Evolutionary conservation across 2,113 vertebrate species (phyloP), one percentile per base, ranked within the genome.

Genomic region (Aythya baeri): DNA sequence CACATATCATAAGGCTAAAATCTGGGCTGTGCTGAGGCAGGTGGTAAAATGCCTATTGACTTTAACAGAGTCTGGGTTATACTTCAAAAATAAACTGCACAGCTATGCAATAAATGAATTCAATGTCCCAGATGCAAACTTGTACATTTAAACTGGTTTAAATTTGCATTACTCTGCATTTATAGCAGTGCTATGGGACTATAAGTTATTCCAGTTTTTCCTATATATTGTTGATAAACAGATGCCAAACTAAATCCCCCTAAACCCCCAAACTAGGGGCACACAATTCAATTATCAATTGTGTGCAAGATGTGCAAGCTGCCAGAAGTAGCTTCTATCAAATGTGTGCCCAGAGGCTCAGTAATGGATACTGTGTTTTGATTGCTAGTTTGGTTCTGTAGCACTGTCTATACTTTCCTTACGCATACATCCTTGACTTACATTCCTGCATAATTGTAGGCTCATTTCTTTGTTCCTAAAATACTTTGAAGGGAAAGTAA

Each of bases 201-300:
- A 0, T 49, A 61, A 83, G 94, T 90, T 81, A 78, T 77, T 80
- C 49, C 38, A 44, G 63, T 44, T 57, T 83, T 90, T 88, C 72
- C 68, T 74, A 71, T 20, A 8, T 61, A 50, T 83, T 94, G 46
- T 41, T 72, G 76, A 86, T 86, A 95, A 94, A 83, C 79, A 95
- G 91, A 74, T 7, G 23, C 52, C 76, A 78, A n/a, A 49, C 65
- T 65, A 78, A 59, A 90, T 83, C 61, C 59, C 38, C 58, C 68
- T 81, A 46, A 90, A 91, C 15, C 90, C 72, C 43, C 34, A 52
- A 92, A 84, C 52, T 58, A 75, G 86, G 31, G 57, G 46, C 34
- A 31, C 11, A 5, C 18, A 73, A 74, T 65, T 93, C 68, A 59
- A 2, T 63, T 65, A 80, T 32, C 89, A 88, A 90, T 78, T 65